Evolutionary conservation across 92 coral and sea anemone species (phyloP).

Genomic region (Siderastrea radians): DNA sequence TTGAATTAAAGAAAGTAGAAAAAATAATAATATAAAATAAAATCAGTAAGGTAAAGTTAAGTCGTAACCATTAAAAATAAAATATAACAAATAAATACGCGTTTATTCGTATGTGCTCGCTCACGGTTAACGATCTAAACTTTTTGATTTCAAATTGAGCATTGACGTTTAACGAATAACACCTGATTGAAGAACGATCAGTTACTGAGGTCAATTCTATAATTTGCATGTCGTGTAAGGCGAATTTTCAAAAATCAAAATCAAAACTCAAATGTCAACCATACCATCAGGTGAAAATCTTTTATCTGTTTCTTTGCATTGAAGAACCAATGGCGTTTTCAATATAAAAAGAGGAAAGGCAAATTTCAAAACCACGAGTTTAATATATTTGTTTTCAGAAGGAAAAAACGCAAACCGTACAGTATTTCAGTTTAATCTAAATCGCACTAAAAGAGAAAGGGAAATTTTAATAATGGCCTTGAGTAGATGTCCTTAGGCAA

Average conservation of each 20-base stretch:
- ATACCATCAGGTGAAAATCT: no score
- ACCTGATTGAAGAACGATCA: neutral
- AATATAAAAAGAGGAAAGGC: neutral
- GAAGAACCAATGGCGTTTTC: neutral
- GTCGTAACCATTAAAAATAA: neutral
- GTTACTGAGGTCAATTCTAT: neutral
- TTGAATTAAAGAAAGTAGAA: no score
- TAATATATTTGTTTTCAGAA: no score
- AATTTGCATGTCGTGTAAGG: neutral
- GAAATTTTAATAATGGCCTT: constrained; percentile 14
- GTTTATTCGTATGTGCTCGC: neutral
- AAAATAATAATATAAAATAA: no score
- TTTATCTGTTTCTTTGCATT: neutral
- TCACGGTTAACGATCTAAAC: neutral
- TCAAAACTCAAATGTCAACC: no score
- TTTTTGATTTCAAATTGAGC: neutral
- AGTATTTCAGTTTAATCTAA: neutral
- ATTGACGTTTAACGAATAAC: neutral
- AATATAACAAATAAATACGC: constrained; percentile 9
- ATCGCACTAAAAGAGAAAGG: constrained; percentile 18
- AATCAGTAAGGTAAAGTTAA: no score
- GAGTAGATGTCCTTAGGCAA: constrained; percentile 7
- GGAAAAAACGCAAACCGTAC: neutral
- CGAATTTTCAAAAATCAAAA: neutral
- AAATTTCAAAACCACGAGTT: neutral